These are phyloP conservation scores for Hermaeophaga mercurialis DNA, from an alignment of 2,888 invertebrate genomes.

Conservation along the genomic window DNA sequence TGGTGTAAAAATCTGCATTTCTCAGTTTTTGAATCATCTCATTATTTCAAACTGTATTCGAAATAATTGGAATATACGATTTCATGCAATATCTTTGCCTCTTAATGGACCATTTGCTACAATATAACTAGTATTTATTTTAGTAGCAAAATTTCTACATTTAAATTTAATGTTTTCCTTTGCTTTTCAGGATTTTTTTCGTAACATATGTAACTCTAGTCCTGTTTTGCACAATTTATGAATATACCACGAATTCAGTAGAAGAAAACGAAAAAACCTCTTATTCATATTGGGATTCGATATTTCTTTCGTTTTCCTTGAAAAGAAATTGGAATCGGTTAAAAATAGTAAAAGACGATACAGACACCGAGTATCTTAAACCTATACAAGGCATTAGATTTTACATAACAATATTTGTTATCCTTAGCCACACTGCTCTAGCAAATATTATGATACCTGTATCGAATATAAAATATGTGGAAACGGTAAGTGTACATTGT, in stretches of 20 bases:
- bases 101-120: too few relatives aligned
- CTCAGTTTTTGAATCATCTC: too few relatives aligned
- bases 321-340: slow-evolving; percentile 37
- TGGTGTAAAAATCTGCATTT: too few relatives aligned
- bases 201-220: slow-evolving; percentile 26
- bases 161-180: too few relatives aligned
- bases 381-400: slow-evolving; percentile 39
- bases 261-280: slow-evolving; percentile 15
- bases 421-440: slow-evolving; percentile 39
- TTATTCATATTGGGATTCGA: neutral
- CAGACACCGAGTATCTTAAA: slow-evolving; percentile 36
- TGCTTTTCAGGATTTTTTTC: slow-evolving; percentile 30
- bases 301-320: slow-evolving; percentile 34
- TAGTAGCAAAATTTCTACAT: too few relatives aligned
- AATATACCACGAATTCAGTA: slow-evolving; percentile 12
- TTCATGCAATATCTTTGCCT: too few relatives aligned
- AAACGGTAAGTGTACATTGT: slow-evolving; percentile 41
- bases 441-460: slow-evolving; percentile 33
- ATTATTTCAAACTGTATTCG: too few relatives aligned
- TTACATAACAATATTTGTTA: slow-evolving; percentile 38
- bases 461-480: slow-evolving; percentile 37
- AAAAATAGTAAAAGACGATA: slow-evolving; percentile 29
- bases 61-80: too few relatives aligned
- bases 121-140: too few relatives aligned
- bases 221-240: slow-evolving; percentile 28